A percentile compares a stretch with the other conserved stretches of the same genome.
These are phyloP conservation scores for Shinisaurus crocodilurus DNA, from an alignment of 2,113 vertebrate species.

Conservation along the genomic window DNA sequence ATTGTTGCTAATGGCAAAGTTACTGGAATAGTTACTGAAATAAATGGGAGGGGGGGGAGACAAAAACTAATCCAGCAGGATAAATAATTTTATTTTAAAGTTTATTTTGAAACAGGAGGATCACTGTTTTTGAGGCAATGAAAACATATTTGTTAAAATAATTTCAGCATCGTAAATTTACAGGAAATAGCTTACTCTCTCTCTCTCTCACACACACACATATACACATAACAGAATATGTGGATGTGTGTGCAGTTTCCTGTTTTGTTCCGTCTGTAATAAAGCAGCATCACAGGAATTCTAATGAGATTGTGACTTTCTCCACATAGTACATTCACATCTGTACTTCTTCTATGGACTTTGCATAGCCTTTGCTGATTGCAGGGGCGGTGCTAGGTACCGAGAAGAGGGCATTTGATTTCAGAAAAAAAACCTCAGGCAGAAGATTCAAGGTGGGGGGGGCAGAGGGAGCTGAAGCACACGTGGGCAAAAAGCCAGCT, in stretches of 20 bases:
- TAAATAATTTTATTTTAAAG: background rate
- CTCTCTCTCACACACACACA: conserved; percentile 2
- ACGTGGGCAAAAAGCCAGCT: no score
- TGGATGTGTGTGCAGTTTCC: conserved; percentile 13
- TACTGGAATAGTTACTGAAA: background rate
- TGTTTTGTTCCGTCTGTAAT: conserved; percentile 55
- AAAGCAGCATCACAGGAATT: conserved; percentile 49
- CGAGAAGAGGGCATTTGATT: no score
- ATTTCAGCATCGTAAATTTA: conserved; percentile 23
- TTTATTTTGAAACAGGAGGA: background rate
- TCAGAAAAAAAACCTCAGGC: no score
- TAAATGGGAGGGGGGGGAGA: conserved; percentile 5
- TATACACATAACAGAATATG: no score
- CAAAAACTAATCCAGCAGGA: background rate
- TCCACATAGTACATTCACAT: conserved; percentile 32
- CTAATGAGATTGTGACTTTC: conserved; percentile 58
- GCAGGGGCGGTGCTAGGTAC: no score
- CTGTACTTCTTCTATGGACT: conserved; percentile 52
- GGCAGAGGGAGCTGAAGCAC: no score
- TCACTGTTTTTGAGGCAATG: background rate
- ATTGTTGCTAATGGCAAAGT: conserved; percentile 15
- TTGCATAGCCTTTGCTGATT: conserved; percentile 37
- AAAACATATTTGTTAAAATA: conserved; percentile 27
- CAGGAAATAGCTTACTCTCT: conserved; percentile 37
- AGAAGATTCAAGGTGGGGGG: no score